phyloP scores from a whole-genome alignment of 1,140 invertebrate species.

The Antheraea mylitta region DNA sequence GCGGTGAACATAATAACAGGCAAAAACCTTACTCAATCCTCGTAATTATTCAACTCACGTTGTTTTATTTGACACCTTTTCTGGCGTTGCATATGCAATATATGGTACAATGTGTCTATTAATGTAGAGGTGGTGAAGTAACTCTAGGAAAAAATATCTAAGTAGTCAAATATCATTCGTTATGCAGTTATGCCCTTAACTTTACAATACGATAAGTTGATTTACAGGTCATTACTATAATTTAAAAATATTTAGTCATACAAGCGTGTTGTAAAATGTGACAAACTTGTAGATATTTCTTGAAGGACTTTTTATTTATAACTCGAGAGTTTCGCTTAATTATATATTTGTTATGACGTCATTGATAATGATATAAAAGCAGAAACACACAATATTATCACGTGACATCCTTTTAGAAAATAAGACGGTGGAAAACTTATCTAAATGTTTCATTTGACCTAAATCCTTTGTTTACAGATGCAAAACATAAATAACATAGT shows the following conservation, averaged over 20 bases:
- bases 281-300: not conserved
- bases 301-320: not conserved
- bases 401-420: not conserved
- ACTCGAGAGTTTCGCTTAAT: too few relatives aligned
- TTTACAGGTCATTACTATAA: not conserved
- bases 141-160: conserved; percentile 13
- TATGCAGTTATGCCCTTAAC: not conserved
- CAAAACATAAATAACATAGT: conserved; percentile 98
- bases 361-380: not conserved
- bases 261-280: too few relatives aligned
- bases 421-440: not conserved
- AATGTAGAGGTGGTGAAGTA: conserved; percentile 43
- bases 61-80: conserved; percentile 41
- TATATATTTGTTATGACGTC: too few relatives aligned
- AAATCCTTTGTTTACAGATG: conserved; percentile 85
- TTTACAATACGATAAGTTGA: not conserved
- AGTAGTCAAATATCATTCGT: conserved; percentile 20
- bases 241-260: not conserved
- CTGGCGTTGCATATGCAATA: conserved; percentile 45
- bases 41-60: conserved; percentile 49
- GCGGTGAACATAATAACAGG: not conserved
- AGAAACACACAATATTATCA: not conserved
- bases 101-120: conserved; percentile 37
- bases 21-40: conserved; percentile 39
- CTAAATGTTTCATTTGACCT: conserved; percentile 6